Evolutionary conservation across 2,797 vertebrate species (phyloP).

Genomic region (Scomberomorus guttatus): DNA sequence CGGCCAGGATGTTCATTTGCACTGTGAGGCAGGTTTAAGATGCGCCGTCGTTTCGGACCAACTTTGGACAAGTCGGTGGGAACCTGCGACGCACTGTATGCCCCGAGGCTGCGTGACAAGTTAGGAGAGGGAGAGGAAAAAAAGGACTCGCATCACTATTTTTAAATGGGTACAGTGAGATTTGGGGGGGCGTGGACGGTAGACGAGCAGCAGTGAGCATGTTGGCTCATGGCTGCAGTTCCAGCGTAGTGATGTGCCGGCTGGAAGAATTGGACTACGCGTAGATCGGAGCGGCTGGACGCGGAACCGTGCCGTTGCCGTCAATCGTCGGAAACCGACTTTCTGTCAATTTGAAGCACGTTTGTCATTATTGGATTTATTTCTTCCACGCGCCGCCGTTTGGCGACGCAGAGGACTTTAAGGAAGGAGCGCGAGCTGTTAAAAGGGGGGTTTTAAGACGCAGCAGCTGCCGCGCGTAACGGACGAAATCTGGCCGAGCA

Average conservation of each 20-base stretch:
- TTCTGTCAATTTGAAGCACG: constrained; percentile 25
- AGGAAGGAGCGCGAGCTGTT: constrained; percentile 20
- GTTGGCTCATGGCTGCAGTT: constrained; percentile 70
- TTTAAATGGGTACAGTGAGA: constrained; percentile 72
- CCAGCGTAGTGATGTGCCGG: constrained; percentile 69
- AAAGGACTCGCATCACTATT: constrained; percentile 72
- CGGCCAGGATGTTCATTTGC: constrained; percentile 29
- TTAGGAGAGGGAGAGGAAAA: constrained; percentile 44
- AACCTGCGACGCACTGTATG: constrained; percentile 38
- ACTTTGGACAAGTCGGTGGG: constrained; percentile 66
- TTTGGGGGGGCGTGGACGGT: constrained; percentile 77
- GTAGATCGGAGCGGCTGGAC: constrained; percentile 47
- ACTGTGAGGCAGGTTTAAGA: constrained; percentile 24
- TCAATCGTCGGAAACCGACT: constrained; percentile 18
- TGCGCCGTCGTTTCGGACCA: constrained; percentile 39
- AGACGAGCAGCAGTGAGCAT: constrained; percentile 66
- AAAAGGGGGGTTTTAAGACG: constrained; percentile 23
- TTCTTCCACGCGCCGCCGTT: background rate
- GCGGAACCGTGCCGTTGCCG: constrained; percentile 32
- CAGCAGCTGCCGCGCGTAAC: constrained; percentile 58
- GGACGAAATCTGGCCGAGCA: constrained; percentile 24
- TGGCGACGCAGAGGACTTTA: constrained; percentile 8
- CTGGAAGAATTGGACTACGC: constrained; percentile 57
- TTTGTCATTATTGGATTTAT: constrained; percentile 39
- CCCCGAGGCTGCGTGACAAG: constrained; percentile 71